Conservation (phyloP, 1,140 invertebrate genomes). For the Alviniconcha marisindica region DNA sequence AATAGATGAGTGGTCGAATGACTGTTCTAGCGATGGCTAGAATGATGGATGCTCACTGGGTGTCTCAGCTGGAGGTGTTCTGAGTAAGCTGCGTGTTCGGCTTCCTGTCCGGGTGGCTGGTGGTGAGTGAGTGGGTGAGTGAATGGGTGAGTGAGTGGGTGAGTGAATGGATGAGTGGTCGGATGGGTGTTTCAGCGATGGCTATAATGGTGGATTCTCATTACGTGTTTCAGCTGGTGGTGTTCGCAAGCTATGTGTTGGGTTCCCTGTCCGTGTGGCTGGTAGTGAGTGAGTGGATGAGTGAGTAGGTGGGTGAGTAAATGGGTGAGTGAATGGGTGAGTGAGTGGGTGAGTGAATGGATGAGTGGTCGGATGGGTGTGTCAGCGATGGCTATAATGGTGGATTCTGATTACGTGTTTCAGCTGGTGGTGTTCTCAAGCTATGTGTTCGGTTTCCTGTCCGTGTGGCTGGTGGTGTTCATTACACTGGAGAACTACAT, state of each 20-base stretch:
- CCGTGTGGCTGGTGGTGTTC: slow-evolving; percentile 73
- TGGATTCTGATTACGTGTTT: too few species aligned
- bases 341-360: not conserved
- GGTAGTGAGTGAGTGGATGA: not conserved
- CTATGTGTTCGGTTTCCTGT: slow-evolving; percentile 69
- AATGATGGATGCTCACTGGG: not conserved
- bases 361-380: not conserved
- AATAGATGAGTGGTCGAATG: too few species aligned
- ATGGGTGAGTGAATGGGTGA: not conserved
- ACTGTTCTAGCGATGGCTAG: too few species aligned
- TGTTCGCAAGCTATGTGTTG: not conserved
- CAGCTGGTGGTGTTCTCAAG: slow-evolving; percentile 65
- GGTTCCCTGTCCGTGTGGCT: not conserved
- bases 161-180: too few species aligned
- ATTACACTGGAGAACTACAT: slow-evolving; percentile 74
- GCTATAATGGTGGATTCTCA: too few species aligned
- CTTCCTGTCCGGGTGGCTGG: too few species aligned
- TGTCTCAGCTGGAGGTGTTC: not conserved
- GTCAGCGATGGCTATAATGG: too few species aligned
- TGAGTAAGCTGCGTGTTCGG: not conserved
- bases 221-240: not conserved
- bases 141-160: too few species aligned
- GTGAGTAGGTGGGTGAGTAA: not conserved
- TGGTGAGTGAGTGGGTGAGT: not conserved
- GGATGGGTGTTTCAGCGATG: too few species aligned